Evolutionary conservation across 2,797 vertebrate genomes (phyloP).

Genomic region (Sparus aurata): DNA sequence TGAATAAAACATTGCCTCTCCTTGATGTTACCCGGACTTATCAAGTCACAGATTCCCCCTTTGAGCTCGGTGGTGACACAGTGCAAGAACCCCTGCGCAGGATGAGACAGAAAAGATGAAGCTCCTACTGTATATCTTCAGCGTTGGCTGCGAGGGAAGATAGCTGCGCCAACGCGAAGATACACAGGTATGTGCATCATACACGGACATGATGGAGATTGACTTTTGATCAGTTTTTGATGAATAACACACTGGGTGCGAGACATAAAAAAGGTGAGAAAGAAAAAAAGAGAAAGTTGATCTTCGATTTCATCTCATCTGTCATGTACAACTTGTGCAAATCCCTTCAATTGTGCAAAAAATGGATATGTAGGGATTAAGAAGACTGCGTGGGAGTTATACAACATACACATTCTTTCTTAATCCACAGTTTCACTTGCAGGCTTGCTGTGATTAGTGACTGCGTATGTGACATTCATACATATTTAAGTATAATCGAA

Average conservation of each 20-base stretch:
- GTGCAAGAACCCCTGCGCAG: slow-evolving; percentile 67
- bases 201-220: slow-evolving; percentile 46
- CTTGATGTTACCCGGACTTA: slow-evolving; percentile 86
- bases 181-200: slow-evolving; percentile 51
- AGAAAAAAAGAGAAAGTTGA: slow-evolving; percentile 28
- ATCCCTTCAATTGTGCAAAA: slow-evolving; percentile 53
- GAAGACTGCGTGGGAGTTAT: slow-evolving; percentile 34
- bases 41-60: slow-evolving; percentile 84
- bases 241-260: slow-evolving; percentile 50
- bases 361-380: slow-evolving; percentile 56
- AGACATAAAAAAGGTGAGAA: slow-evolving; percentile 33
- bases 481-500: slow-evolving; percentile 46
- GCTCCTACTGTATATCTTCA: slow-evolving; percentile 72
- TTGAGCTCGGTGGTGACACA: slow-evolving; percentile 75
- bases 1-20: slow-evolving; percentile 88
- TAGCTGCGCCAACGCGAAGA: slow-evolving; percentile 50
- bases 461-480: slow-evolving; percentile 38
- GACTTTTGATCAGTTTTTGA: slow-evolving; percentile 65
- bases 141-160: slow-evolving; percentile 57
- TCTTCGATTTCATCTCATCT: slow-evolving; percentile 58
- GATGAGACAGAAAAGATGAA: slow-evolving; percentile 74
- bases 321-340: slow-evolving; percentile 45
- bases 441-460: slow-evolving; percentile 45
- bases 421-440: slow-evolving; percentile 55
- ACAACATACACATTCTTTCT: slow-evolving; percentile 41